Percentiles rank a stretch among this genome's conserved stretches.
Evolutionary conservation across 2,888 invertebrate genomes (phyloP).

Genomic region (Hypomecis punctinalis): DNA sequence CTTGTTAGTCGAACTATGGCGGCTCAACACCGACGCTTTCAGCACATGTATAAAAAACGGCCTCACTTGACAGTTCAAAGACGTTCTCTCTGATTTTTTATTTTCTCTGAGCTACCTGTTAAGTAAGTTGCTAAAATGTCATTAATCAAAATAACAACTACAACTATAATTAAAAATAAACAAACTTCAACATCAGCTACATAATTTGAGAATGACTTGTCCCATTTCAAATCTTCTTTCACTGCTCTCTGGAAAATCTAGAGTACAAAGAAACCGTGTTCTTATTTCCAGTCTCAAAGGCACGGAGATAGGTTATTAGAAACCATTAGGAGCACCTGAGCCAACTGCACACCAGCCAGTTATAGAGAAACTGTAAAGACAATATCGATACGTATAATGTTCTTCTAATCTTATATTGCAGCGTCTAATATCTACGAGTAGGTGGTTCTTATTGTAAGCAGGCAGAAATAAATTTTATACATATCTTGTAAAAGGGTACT

Average conservation of each 20-base stretch:
- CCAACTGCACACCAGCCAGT: slow-evolving; percentile 20
- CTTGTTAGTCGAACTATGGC: too few relatives aligned
- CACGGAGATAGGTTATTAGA: slow-evolving; percentile 32
- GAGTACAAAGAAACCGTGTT: slow-evolving; percentile 16
- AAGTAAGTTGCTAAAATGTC: too few relatives aligned
- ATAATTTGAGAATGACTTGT: background rate
- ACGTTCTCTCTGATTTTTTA: too few relatives aligned
- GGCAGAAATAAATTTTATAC: background rate
- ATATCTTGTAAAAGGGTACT: too few relatives aligned
- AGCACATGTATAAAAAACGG: too few relatives aligned
- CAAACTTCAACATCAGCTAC: too few relatives aligned
- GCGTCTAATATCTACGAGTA: background rate
- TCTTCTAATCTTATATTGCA: slow-evolving; percentile 9
- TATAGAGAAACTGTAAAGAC: slow-evolving; percentile 10
- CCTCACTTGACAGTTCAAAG: too few relatives aligned
- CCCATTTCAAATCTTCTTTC: slow-evolving; percentile 8
- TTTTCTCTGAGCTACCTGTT: too few relatives aligned
- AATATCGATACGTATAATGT: slow-evolving; percentile 15
- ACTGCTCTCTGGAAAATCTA: slow-evolving; percentile 5
- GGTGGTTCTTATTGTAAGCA: background rate
- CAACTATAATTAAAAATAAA: too few relatives aligned
- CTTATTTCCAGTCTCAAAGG: slow-evolving; percentile 24
- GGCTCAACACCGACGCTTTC: too few relatives aligned
- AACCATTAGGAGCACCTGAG: slow-evolving; percentile 33
- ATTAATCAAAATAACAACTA: too few relatives aligned